phyloP scores from a whole-genome alignment of 2,113 vertebrate species.

The Octodon degus region DNA sequence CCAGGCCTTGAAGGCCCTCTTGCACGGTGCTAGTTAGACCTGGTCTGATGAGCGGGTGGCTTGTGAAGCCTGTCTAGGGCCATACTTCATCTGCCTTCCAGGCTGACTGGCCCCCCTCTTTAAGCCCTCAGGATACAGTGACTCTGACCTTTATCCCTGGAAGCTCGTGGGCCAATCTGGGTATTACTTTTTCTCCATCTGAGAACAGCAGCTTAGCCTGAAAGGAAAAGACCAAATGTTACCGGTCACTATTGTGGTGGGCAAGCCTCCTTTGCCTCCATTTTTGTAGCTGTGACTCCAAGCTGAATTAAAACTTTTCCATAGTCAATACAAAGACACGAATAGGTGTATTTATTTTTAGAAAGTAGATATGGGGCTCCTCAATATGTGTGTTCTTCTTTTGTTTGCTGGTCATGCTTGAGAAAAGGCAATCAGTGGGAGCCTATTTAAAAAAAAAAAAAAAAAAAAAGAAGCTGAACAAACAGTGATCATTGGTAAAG shows the following conservation, averaged over 20 bases:
- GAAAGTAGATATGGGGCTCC: slow-evolving; percentile 86
- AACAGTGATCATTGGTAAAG: slow-evolving; percentile 15
- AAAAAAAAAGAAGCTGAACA: not conserved
- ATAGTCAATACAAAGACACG: not conserved
- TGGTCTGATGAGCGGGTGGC: not conserved
- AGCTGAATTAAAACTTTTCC: not conserved
- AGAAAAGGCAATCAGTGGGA: slow-evolving; percentile 25
- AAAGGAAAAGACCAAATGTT: slow-evolving; percentile 44
- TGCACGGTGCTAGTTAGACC: not conserved
- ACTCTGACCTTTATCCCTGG: slow-evolving; percentile 89
- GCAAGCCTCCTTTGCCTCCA: not conserved
- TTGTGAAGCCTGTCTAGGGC: not conserved
- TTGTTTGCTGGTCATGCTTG: slow-evolving; percentile 84
- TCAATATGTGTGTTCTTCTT: slow-evolving; percentile 86
- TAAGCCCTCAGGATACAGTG: not conserved
- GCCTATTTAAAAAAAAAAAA: not conserved
- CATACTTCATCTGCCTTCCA: not conserved
- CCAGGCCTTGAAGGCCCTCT: not conserved
- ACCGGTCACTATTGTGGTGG: not conserved
- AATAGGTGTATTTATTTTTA: not conserved
- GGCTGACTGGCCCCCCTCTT: not conserved
- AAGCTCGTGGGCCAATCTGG: slow-evolving; percentile 87
- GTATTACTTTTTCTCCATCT: slow-evolving; percentile 89
- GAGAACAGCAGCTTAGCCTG: slow-evolving; percentile 97
- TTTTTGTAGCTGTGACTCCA: slow-evolving; percentile 23